Evolutionary conservation across 2,113 vertebrate genomes (phyloP).

Genomic region (Zeus faber): DNA sequence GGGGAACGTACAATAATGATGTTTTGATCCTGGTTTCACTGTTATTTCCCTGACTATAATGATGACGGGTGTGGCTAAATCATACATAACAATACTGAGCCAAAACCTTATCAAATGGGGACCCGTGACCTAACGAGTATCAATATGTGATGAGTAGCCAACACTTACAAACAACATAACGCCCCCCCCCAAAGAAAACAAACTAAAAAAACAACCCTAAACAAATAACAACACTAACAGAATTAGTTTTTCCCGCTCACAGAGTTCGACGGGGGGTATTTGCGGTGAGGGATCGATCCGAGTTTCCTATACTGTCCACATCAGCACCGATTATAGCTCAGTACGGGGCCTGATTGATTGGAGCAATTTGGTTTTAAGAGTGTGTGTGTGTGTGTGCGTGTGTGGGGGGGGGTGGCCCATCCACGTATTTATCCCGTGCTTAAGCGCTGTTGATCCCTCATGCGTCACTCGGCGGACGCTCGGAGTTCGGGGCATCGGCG

Average conservation of each 20-base stretch:
- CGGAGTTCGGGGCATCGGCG: no score
- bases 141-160: no score
- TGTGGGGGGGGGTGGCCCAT: background rate
- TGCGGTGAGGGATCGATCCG: conserved; percentile 36
- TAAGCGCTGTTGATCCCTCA: conserved; percentile 31
- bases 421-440: conserved; percentile 35
- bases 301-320: conserved; percentile 14
- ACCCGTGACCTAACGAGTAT: no score
- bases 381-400: background rate
- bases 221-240: conserved; percentile 15
- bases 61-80: no score
- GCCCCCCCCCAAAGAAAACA: background rate
- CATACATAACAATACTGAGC: no score
- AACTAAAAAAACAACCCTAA: no score
- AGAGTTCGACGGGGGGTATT: conserved; percentile 32
- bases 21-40: no score
- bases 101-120: no score
- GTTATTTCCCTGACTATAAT: no score
- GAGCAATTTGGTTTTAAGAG: conserved; percentile 28
- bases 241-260: conserved; percentile 27
- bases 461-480: conserved; percentile 39
- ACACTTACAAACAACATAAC: no score
- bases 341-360: conserved; percentile 40
- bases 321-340: conserved; percentile 21
- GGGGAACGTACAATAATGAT: no score